These are phyloP conservation scores for Asteroscopus sphinx DNA, from an alignment of 2,888 invertebrate genomes.

Conservation along the genomic window DNA sequence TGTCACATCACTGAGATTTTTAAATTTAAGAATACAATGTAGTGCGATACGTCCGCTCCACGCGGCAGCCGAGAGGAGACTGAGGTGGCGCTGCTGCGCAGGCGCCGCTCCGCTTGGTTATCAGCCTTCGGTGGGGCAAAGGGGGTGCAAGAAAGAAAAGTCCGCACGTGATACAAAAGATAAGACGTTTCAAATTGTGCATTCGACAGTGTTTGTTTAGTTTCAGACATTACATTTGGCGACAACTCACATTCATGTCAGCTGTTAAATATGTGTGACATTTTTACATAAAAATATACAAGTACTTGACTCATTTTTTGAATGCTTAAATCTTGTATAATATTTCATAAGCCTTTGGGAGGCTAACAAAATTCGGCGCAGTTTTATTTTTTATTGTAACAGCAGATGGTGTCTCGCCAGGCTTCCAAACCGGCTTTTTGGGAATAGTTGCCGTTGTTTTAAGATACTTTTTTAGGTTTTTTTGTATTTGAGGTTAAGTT, in stretches of 20 bases:
- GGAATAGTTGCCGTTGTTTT: slow-evolving; percentile 53
- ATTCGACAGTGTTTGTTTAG: slow-evolving; percentile 47
- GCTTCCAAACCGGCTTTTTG: slow-evolving; percentile 56
- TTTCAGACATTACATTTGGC: slow-evolving; percentile 27
- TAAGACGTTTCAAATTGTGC: slow-evolving; percentile 70
- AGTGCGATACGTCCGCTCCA: slow-evolving; percentile 69
- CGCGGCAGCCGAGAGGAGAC: slow-evolving; percentile 74
- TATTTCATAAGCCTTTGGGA: slow-evolving; percentile 22
- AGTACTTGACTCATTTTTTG: not conserved
- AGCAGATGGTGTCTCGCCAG: slow-evolving; percentile 54
- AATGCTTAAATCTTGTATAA: slow-evolving; percentile 3
- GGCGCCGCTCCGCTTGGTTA: slow-evolving; percentile 81
- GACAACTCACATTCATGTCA: slow-evolving; percentile 17
- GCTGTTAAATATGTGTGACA: slow-evolving; percentile 6
- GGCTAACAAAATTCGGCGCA: slow-evolving; percentile 24
- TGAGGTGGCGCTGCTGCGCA: slow-evolving; percentile 82
- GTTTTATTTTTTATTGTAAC: slow-evolving; percentile 40
- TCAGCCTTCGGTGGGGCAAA: slow-evolving; percentile 83
- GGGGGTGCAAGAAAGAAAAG: slow-evolving; percentile 81
- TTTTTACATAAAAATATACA: not conserved
- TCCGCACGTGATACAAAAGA: slow-evolving; percentile 83
- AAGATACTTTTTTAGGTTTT: slow-evolving; percentile 48
- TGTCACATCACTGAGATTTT: slow-evolving; percentile 71
- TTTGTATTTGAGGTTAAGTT: slow-evolving; percentile 24
- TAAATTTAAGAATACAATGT: slow-evolving; percentile 30